Conservation (phyloP, 2,113 vertebrate species). For the Amia ocellicauda region DNA sequence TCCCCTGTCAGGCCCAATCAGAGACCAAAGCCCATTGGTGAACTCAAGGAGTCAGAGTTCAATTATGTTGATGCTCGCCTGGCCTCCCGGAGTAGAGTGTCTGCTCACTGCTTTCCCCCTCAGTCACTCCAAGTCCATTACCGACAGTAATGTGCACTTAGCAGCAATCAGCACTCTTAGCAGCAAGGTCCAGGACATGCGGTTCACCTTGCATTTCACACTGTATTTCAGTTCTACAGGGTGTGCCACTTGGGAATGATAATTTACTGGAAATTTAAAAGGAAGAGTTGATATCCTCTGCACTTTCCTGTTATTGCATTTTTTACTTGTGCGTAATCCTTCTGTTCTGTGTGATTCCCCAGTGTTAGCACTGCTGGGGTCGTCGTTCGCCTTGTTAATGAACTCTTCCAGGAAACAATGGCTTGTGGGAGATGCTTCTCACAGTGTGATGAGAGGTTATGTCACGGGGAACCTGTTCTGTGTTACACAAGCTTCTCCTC, state of each 20-base stretch:
- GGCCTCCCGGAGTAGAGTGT: too few species aligned
- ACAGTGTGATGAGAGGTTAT: too few species aligned
- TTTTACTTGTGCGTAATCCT: conserved; percentile 50
- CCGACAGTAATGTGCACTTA: conserved; percentile 33
- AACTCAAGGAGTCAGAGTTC: too few species aligned
- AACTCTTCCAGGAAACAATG: conserved; percentile 45
- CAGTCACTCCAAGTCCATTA: conserved; percentile 38
- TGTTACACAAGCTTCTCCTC: too few species aligned
- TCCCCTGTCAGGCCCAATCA: too few species aligned
- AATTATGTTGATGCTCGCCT: too few species aligned
- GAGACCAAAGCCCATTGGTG: too few species aligned
- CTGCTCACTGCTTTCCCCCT: conserved; percentile 18
- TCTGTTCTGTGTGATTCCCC: conserved; percentile 54
- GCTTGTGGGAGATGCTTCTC: too few species aligned
- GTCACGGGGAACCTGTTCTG: too few species aligned
- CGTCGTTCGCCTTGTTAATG: conserved; percentile 63
- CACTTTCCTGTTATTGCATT: conserved; percentile 28
- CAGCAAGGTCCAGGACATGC: conserved; percentile 12
- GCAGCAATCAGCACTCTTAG: conserved; percentile 25
- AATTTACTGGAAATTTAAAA: conserved; percentile 40
- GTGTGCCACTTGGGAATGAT: conserved; percentile 34
- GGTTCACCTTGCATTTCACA: conserved; percentile 11
- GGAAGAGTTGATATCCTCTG: conserved; percentile 40
- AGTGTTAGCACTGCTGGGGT: conserved; percentile 45
- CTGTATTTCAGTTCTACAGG: conserved; percentile 11